A percentile compares a stretch with the other conserved stretches of the same genome.
Conservation (phyloP, 1,140 invertebrate genomes). For the Mylabris phalerata region DNA sequence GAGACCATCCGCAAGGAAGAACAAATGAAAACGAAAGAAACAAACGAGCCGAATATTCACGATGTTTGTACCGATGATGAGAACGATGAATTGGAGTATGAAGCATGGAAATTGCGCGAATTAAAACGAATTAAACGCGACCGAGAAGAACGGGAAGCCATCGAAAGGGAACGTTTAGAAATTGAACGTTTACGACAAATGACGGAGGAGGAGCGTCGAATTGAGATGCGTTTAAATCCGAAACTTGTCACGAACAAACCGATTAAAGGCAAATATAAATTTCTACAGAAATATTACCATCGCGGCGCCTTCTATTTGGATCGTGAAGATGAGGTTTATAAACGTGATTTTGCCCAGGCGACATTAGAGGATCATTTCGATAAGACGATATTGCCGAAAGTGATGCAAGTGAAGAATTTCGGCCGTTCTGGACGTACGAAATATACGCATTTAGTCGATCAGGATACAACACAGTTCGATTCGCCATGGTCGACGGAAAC, state of each 20-base stretch:
- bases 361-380: slow-evolving; percentile 99
- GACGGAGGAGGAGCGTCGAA: slow-evolving; percentile 92
- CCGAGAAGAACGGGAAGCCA: slow-evolving; percentile 84
- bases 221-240: slow-evolving; percentile 87
- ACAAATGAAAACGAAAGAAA: slow-evolving; percentile 49
- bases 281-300: slow-evolving; percentile 99
- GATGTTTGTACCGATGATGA: slow-evolving; percentile 96
- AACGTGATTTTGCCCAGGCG: slow-evolving; percentile 92
- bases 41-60: slow-evolving; percentile 63
- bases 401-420: slow-evolving; percentile 99
- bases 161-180: slow-evolving; percentile 82
- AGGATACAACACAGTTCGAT: slow-evolving; percentile 98
- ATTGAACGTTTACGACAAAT: slow-evolving; percentile 87
- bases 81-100: slow-evolving; percentile 96
- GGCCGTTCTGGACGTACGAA: slow-evolving; percentile 97
- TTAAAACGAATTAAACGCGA: slow-evolving; percentile 93
- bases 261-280: slow-evolving; percentile 98
- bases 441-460: slow-evolving; percentile 98
- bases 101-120: slow-evolving; percentile 95
- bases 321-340: slow-evolving; percentile 84
- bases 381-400: slow-evolving; percentile 96
- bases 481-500: slow-evolving; percentile 94
- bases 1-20: slow-evolving; percentile 77
- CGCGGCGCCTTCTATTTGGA: slow-evolving; percentile 98
- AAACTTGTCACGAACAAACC: slow-evolving; percentile 92